A percentile compares a stretch with the other conserved stretches of the same genome.
These are phyloP conservation scores for Netelia fuscicornis DNA, from an alignment of 2,888 invertebrate genomes.

Conservation along the genomic window DNA sequence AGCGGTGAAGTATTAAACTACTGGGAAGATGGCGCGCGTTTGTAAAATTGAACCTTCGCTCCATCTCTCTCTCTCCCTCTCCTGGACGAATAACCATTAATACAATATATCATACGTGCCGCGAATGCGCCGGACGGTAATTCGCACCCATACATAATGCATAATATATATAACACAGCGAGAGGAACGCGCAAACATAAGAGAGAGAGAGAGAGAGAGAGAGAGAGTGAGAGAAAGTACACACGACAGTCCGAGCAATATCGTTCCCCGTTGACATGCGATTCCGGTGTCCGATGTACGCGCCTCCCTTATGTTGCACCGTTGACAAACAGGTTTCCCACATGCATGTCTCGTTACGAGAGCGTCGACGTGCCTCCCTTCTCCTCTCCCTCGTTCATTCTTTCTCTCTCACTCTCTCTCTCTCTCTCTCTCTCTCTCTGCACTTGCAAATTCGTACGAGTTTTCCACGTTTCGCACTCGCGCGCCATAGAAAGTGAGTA, in stretches of 20 bases:
- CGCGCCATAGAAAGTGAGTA: constrained; percentile 32
- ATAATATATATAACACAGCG: constrained; percentile 33
- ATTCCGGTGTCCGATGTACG: constrained; percentile 72
- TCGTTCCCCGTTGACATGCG: constrained; percentile 78
- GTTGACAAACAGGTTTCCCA: constrained; percentile 77
- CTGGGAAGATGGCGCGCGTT: constrained; percentile 54
- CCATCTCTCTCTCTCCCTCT: constrained; percentile 3
- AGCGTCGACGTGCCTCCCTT: constrained; percentile 28
- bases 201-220: constrained; percentile 65
- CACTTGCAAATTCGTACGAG: neutral
- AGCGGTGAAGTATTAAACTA: neutral
- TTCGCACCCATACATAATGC: constrained; percentile 66
- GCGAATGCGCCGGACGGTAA: constrained; percentile 45
- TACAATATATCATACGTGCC: constrained; percentile 55
- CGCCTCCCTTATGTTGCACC: constrained; percentile 62
- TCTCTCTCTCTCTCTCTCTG: neutral
- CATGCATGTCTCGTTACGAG: constrained; percentile 71
- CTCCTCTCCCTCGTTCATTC: neutral
- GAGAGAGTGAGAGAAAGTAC: constrained; percentile 47
- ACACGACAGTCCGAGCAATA: constrained; percentile 67
- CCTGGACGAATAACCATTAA: constrained; percentile 36
- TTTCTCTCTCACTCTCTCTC: constrained; percentile 14
- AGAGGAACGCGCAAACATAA: constrained; percentile 42
- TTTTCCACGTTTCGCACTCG: constrained; percentile 52
- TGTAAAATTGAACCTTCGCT: constrained; percentile 38